Conservation (phyloP, 2,797 vertebrate species). For the Clarias fuscus region DNA sequence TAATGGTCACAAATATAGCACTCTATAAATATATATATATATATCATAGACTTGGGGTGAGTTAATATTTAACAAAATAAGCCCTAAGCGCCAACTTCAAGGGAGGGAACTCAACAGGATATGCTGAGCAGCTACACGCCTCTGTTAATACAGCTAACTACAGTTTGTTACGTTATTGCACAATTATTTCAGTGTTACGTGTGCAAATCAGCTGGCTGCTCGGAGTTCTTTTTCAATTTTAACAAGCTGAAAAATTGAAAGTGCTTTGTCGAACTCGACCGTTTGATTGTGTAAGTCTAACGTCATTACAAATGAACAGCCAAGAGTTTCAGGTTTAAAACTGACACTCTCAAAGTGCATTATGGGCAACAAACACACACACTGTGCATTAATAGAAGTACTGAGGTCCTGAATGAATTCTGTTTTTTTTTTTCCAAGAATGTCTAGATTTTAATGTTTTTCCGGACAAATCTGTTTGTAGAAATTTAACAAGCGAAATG, state of each 20-base stretch:
- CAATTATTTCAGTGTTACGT: neutral
- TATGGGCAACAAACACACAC: neutral
- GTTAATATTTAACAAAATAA: neutral
- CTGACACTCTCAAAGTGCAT: constrained; percentile 6
- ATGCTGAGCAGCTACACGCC: neutral
- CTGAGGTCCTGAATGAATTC: neutral
- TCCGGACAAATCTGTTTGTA: neutral
- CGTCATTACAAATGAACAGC: neutral
- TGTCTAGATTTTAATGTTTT: neutral
- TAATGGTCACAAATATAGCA: neutral
- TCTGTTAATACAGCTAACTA: neutral
- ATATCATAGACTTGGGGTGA: neutral
- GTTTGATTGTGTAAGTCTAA: neutral
- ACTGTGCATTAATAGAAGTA: neutral
- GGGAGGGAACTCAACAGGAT: neutral
- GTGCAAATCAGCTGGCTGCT: neutral
- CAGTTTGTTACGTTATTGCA: neutral
- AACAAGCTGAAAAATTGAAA: neutral
- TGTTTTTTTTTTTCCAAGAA: neutral
- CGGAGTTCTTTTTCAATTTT: neutral
- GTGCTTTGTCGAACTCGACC: neutral
- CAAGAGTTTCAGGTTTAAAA: neutral
- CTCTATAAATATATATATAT: constrained; percentile 8
- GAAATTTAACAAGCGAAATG: neutral
- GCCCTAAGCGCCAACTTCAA: neutral